These are phyloP conservation scores for Liolophura sinensis DNA, from an alignment of 1,140 invertebrate species.

Conservation along the genomic window DNA sequence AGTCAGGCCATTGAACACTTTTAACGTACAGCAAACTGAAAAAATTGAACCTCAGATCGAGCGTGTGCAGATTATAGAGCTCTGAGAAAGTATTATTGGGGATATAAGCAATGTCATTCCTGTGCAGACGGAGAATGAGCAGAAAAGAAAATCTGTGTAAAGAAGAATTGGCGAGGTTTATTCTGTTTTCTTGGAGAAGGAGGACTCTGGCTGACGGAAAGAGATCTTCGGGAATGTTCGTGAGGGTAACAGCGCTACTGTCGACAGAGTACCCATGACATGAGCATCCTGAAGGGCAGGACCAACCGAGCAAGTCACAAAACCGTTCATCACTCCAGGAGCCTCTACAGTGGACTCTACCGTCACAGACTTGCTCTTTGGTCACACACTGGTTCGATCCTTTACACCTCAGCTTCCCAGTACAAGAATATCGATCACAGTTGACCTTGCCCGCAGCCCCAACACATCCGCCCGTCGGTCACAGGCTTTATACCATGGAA, in stretches of 20 bases:
- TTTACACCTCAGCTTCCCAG: constrained; percentile 1
- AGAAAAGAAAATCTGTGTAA: neutral
- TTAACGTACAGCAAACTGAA: neutral
- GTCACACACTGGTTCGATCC: neutral
- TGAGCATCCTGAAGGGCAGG: neutral
- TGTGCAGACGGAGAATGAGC: neutral
- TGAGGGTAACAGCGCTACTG: neutral
- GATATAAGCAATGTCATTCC: neutral
- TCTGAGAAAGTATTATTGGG: neutral
- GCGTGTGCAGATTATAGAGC: neutral
- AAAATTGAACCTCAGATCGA: neutral
- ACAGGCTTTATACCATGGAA: constrained; percentile 1
- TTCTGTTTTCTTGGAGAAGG: neutral
- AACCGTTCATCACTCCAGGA: constrained; percentile 6
- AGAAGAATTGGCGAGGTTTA: neutral
- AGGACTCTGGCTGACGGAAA: neutral
- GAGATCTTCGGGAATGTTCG: neutral
- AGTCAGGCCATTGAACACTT: no score
- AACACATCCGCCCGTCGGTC: constrained; percentile 5
- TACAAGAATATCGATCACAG: neutral
- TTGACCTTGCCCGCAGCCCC: constrained; percentile 1
- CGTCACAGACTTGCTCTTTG: constrained; percentile 7
- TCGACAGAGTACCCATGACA: neutral
- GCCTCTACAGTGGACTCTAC: constrained; percentile 1
- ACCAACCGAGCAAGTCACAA: constrained; percentile 1